phyloP scores from a whole-genome alignment of 2,797 vertebrate species.

The Nasua narica region DNA sequence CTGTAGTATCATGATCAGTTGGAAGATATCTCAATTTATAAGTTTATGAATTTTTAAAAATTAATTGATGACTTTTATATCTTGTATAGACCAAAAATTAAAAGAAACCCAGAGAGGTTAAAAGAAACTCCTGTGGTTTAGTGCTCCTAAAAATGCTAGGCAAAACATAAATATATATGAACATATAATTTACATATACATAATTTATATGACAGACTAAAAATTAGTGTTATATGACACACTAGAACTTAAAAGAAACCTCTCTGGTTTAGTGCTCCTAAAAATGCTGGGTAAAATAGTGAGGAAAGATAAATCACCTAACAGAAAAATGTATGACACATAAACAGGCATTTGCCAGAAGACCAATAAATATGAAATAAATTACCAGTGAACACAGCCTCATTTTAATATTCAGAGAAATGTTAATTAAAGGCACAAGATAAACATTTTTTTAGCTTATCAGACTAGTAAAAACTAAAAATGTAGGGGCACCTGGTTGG shows the following conservation, averaged over 20 bases:
- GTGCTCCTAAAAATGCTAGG: not conserved
- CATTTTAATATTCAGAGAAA: not conserved
- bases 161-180: not conserved
- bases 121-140: not conserved
- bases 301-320: not conserved
- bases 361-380: not conserved
- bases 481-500: not conserved
- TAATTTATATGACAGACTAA: not conserved
- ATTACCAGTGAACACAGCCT: not conserved
- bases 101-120: not conserved
- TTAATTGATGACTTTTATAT: not conserved
- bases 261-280: not conserved
- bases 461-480: not conserved
- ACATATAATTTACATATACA: not conserved
- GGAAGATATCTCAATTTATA: not conserved
- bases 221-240: not conserved
- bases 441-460: not conserved
- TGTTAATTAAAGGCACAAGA: not conserved
- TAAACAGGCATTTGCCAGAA: not conserved
- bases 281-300: not conserved
- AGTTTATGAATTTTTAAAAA: not conserved
- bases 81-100: not conserved
- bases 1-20: not conserved
- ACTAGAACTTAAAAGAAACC: not conserved
- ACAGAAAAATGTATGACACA: not conserved